Conservation (phyloP, 2,797 vertebrate species). For the Labeo calbasu region DNA sequence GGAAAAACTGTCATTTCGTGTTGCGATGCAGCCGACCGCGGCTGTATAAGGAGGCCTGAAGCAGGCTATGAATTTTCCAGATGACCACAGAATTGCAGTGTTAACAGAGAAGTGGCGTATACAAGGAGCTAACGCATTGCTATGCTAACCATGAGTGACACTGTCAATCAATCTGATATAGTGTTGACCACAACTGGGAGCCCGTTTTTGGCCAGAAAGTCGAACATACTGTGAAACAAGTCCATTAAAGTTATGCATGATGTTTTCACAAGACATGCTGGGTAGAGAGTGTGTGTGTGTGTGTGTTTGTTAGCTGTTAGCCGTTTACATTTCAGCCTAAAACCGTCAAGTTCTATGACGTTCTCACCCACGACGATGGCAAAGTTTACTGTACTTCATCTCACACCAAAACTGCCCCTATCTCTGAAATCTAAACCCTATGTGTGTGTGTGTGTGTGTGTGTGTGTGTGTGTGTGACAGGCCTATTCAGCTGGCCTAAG, state of each 20-base stretch:
- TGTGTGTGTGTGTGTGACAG: conserved; percentile 53
- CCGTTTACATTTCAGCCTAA: conserved; percentile 18
- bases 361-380: not conserved
- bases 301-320: not conserved
- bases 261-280: conserved; percentile 58
- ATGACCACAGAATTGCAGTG: conserved; percentile 46
- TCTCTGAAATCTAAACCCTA: conserved; percentile 26
- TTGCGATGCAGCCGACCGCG: not conserved
- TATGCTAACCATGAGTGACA: conserved; percentile 58
- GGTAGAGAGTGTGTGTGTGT: not conserved
- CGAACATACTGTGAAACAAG: conserved; percentile 55
- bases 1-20: not conserved
- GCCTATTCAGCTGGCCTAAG: conserved; percentile 78
- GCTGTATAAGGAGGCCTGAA: conserved; percentile 15
- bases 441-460: conserved; percentile 3
- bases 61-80: conserved; percentile 49
- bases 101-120: conserved; percentile 59
- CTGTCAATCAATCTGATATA: conserved; percentile 70
- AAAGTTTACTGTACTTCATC: conserved; percentile 2
- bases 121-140: conserved; percentile 57
- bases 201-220: conserved; percentile 44
- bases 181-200: conserved; percentile 49
- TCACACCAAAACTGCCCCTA: not conserved
- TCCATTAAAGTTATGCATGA: conserved; percentile 60
- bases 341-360: conserved; percentile 17